Base-by-base conservation (phyloP, 2,888 invertebrate genomes). In the Acrobasis consociella region DNA sequence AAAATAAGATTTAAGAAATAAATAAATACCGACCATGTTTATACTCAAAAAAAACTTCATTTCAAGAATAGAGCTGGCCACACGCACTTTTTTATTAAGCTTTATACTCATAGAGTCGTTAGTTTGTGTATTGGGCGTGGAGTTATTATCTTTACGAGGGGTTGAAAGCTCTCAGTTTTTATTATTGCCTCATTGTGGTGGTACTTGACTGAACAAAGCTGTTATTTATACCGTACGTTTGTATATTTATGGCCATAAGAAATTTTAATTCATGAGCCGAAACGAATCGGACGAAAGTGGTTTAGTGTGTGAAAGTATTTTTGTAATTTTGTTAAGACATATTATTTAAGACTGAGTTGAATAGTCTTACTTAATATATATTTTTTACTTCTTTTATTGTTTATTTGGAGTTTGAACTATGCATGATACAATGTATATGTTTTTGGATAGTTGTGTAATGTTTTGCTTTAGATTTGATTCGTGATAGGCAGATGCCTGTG, bases 121-220 rank as follows among this genome's bases (percentile, higher is more conserved):
- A 42, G 17, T 7, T 56, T 42, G 22, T 77, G 81, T 80, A 77
- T 81, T 73, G 74, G 75, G 75, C 76, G 74, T 74, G 76, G 67
- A 80, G 84, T 86, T 87, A 87, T 87, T 88, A 89, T 89, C 86
- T 87, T 88, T 87, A 89, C 82, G 87, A 89, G 87, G 87, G 86
- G 86, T 84, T 89, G 83, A 88, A 85, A 87, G 85, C 86, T 83
- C 82, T 80, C 85, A 81, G 77, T 86, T 87, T 86, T 83, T 87
- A 82, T 85, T 86, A 86, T 86, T 83, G 80, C 82, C 78, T 78
- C 82, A 81, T 83, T 83, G 80, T 82, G 74, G 76, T 76, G 74
- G 78, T 74, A 80, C 81, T 86, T 84, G 83, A 83, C 78, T 73
- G 77, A 82, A 82, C 77, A 82, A 83, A 82, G 78, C 77, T 70